phyloP scores from a whole-genome alignment of 2,113 vertebrate species.

The Phaethornis superciliosus region DNA sequence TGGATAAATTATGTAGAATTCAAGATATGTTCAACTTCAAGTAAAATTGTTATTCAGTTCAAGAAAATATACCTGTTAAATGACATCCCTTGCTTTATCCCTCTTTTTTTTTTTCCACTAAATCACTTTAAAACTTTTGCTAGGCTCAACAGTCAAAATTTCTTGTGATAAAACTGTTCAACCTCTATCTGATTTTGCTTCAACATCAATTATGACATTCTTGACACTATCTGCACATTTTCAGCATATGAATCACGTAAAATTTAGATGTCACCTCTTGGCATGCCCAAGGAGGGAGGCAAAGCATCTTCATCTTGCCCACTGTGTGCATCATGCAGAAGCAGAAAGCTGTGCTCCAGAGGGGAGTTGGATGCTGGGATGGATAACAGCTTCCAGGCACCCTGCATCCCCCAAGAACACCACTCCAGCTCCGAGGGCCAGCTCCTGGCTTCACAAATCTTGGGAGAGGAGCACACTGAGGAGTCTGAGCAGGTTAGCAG shows the following conservation, averaged over 20 bases:
- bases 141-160: background rate
- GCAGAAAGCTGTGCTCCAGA: background rate
- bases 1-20: rapidly evolving
- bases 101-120: no score
- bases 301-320: background rate
- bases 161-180: background rate
- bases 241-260: background rate
- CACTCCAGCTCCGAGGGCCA: background rate
- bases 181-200: background rate
- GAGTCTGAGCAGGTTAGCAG: background rate
- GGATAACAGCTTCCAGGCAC: background rate
- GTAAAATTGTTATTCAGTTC: background rate
- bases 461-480: rapidly evolving
- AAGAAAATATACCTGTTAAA: background rate
- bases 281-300: background rate
- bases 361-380: background rate
- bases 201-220: rapidly evolving
- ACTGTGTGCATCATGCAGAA: background rate
- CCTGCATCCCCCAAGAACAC: background rate
- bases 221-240: background rate
- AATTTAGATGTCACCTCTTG: background rate
- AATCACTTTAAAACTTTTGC: background rate
- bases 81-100: background rate
- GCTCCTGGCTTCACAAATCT: background rate
- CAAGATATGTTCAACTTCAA: background rate